These are phyloP conservation scores for Lates calcarifer DNA, from an alignment of 2,113 vertebrate genomes.

Conservation along the genomic window DNA sequence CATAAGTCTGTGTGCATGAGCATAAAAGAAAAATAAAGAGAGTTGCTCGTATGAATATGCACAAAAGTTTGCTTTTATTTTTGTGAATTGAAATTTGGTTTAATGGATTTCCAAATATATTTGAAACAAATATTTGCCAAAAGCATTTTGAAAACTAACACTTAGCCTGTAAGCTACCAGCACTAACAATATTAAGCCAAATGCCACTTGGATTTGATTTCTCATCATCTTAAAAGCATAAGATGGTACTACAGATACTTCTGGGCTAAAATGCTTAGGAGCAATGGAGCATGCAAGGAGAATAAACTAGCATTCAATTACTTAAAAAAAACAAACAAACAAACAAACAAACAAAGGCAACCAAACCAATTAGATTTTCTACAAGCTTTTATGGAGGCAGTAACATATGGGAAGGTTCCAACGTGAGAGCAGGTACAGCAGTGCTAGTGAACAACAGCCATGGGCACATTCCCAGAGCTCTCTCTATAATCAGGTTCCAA, in stretches of 20 bases:
- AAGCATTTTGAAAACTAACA: neutral
- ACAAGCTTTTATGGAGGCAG: conserved; percentile 5
- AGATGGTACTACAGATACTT: neutral
- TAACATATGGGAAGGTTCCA: conserved; percentile 21
- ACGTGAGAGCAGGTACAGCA: neutral
- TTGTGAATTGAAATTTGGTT: neutral
- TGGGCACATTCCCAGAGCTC: conserved; percentile 25
- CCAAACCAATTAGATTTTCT: conserved; percentile 28
- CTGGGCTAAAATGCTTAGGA: conserved; percentile 6
- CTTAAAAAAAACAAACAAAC: conserved; percentile 1
- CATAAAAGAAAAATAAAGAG: neutral
- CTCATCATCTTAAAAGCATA: conserved; percentile 40
- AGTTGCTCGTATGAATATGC: neutral
- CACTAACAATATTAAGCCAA: conserved; percentile 8
- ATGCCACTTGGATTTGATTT: conserved; percentile 27
- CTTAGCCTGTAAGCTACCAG: neutral
- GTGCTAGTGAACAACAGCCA: conserved; percentile 36
- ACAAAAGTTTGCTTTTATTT: neutral
- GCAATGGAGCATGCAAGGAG: conserved; percentile 6
- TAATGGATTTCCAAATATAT: neutral
- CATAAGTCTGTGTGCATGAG: neutral
- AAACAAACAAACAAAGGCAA: conserved; percentile 12
- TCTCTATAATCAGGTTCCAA: conserved; percentile 22
- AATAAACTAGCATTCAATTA: conserved; percentile 36
- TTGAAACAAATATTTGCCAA: neutral